A percentile compares a stretch with the other conserved stretches of the same genome.
phyloP scores from a whole-genome alignment of 1,140 invertebrate genomes.

The Dendrolimus kikuchii region DNA sequence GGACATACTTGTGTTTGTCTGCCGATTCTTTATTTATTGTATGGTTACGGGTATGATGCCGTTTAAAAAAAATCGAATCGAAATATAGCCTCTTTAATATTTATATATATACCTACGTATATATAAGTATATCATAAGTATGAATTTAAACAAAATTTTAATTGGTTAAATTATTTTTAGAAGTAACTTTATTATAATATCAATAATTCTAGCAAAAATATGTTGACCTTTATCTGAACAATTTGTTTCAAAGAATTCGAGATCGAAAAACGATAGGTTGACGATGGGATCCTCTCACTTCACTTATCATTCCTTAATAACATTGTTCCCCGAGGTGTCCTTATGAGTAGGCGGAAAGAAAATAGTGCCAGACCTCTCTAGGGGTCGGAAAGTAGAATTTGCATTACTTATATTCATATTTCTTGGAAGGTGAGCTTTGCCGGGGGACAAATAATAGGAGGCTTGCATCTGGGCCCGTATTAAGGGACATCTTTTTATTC shows the following conservation, averaged over 20 bases:
- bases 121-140: too few relatives aligned
- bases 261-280: conserved; percentile 19
- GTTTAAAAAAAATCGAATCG: too few relatives aligned
- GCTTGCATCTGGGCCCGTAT: conserved; percentile 57
- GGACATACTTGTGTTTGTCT: too few relatives aligned
- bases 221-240: too few relatives aligned
- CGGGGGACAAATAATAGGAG: conserved; percentile 61
- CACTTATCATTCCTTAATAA: conserved; percentile 47
- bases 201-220: too few relatives aligned
- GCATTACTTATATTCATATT: conserved; percentile 57
- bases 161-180: too few relatives aligned
- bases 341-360: conserved; percentile 30
- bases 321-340: conserved; percentile 44
- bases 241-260: conserved; percentile 1
- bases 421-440: conserved; percentile 41
- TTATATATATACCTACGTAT: too few relatives aligned
- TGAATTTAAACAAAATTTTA: too few relatives aligned
- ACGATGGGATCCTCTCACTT: conserved; percentile 19
- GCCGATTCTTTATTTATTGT: too few relatives aligned
- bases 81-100: too few relatives aligned
- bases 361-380: conserved; percentile 32
- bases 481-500: conserved; percentile 68
- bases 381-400: conserved; percentile 46
- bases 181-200: too few relatives aligned
- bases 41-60: too few relatives aligned